These are phyloP conservation scores for Pseudochaenichthys georgianus DNA, from an alignment of 2,797 vertebrate species.

Conservation along the genomic window DNA sequence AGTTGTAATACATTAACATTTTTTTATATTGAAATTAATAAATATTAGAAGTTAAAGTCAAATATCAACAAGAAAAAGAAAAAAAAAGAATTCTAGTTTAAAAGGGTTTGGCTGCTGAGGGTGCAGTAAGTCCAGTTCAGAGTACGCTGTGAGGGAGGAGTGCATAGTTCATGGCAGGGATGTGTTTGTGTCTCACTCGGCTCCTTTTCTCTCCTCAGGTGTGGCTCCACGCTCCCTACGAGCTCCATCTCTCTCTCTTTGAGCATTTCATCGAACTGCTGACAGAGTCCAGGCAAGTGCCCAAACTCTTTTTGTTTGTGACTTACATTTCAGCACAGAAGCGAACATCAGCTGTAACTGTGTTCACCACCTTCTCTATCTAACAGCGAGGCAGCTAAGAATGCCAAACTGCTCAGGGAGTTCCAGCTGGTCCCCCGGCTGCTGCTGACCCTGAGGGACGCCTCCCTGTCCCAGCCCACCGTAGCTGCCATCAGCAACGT, in stretches of 20 bases:
- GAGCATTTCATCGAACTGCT: constrained; percentile 98
- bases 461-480: constrained; percentile 95
- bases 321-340: no score
- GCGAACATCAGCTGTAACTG: not conserved
- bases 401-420: constrained; percentile 95
- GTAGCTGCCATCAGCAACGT: constrained; percentile 94
- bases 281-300: constrained; percentile 94
- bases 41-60: no score
- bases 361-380: fast-evolving
- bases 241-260: constrained; percentile 97
- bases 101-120: no score
- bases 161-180: no score
- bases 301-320: not conserved
- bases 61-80: no score
- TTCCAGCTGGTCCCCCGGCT: constrained; percentile 96
- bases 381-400: constrained; percentile 94
- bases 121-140: no score
- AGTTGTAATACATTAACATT: no score
- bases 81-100: no score
- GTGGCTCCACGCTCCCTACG: constrained; percentile 98
- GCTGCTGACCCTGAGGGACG: constrained; percentile 94
- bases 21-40: no score
- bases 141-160: no score
- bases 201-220: constrained; percentile 85
- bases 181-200: constrained; percentile 1